Percentiles rank a stretch among this genome's conserved stretches.
Evolutionary conservation across 2,113 vertebrate genomes (phyloP).

Genomic region (Xiphophorus hellerii): DNA sequence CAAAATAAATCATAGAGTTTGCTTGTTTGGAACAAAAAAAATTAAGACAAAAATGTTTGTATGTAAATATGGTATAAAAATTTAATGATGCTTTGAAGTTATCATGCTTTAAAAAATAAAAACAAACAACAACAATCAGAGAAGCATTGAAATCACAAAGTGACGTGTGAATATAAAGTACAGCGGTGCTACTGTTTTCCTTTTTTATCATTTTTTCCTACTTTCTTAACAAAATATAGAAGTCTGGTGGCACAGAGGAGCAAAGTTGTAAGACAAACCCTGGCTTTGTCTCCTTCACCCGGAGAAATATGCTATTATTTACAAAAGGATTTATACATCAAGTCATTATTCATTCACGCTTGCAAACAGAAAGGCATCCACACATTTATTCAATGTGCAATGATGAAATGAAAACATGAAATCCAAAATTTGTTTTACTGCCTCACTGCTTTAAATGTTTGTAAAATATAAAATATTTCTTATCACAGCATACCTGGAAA

Average conservation of each 20-base stretch:
- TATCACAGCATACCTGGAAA: constrained; percentile 37
- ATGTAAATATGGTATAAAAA: constrained; percentile 75
- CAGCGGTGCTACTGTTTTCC: constrained; percentile 71
- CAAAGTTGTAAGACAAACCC: constrained; percentile 24
- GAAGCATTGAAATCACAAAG: constrained; percentile 74
- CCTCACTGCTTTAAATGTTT: constrained; percentile 32
- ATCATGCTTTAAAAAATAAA: constrained; percentile 55
- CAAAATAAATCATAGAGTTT: neutral
- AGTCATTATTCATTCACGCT: constrained; percentile 33
- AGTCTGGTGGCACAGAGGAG: constrained; percentile 48
- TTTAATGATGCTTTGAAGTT: constrained; percentile 64
- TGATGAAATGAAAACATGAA: constrained; percentile 39
- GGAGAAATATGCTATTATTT: constrained; percentile 65
- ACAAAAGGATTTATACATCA: constrained; percentile 58
- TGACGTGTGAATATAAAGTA: constrained; percentile 79
- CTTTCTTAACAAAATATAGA: constrained; percentile 76
- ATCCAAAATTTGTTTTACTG: constrained; percentile 16
- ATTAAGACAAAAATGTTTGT: constrained; percentile 21
- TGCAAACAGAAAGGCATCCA: constrained; percentile 49
- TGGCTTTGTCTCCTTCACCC: constrained; percentile 34
- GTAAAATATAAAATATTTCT: constrained; percentile 24
- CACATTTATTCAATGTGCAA: constrained; percentile 50
- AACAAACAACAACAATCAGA: constrained; percentile 33
- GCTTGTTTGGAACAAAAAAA: constrained; percentile 4
- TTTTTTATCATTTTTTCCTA: constrained; percentile 42